phyloP scores from a whole-genome alignment of 2,113 vertebrate species.

The Pteruthius melanotis region DNA sequence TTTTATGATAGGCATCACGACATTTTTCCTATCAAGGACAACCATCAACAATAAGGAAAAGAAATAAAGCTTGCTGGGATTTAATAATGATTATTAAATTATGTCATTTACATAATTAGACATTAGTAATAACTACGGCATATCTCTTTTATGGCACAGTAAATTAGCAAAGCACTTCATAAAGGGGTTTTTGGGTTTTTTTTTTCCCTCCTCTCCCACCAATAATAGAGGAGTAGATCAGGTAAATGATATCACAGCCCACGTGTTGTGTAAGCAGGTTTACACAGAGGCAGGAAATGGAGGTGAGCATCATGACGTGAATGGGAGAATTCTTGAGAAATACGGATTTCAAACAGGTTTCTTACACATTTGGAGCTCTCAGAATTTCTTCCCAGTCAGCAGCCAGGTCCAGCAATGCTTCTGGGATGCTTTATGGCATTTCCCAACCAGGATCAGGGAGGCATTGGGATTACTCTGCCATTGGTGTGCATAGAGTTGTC shows the following conservation, averaged over 20 bases:
- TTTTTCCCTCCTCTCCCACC: not conserved
- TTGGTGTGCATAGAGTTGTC: not conserved
- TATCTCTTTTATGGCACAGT: not conserved
- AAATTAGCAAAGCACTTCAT: not conserved
- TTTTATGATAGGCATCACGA: not conserved
- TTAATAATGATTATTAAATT: conserved; percentile 29
- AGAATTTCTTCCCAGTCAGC: not conserved
- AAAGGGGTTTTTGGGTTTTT: not conserved
- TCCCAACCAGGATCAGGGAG: not conserved
- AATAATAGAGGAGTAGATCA: not conserved
- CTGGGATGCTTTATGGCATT: not conserved
- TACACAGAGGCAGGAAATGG: not conserved
- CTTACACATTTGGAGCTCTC: not conserved
- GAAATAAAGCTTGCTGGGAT: not conserved
- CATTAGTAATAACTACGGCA: not conserved
- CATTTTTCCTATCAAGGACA: not conserved
- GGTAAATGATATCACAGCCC: not conserved
- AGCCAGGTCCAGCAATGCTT: not conserved
- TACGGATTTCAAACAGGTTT: not conserved
- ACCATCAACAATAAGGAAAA: not conserved
- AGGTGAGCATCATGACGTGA: not conserved
- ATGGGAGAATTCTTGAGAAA: not conserved
- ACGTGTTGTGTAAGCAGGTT: not conserved
- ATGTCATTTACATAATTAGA: conserved; percentile 6
- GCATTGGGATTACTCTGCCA: not conserved